A percentile compares a stretch with the other conserved stretches of the same genome.
Evolutionary conservation across 2,888 invertebrate genomes (phyloP).

Genomic region (Lepidochrysops patricia): DNA sequence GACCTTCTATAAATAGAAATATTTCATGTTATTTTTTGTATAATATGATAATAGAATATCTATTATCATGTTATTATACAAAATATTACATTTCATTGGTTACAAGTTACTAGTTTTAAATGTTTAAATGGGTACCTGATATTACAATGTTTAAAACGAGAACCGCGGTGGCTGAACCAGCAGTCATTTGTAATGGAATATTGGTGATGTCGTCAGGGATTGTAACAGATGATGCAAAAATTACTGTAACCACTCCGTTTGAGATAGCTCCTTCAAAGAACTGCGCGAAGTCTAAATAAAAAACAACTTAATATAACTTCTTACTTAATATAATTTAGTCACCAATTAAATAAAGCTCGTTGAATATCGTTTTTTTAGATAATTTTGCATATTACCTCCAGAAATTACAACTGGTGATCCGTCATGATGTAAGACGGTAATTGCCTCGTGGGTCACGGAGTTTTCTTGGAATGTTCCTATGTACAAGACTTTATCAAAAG

Average conservation of each 20-base stretch:
- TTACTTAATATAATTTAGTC: neutral
- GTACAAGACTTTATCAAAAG: slow-evolving; percentile 47
- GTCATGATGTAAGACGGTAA: slow-evolving; percentile 36
- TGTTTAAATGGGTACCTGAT: no score
- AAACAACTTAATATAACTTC: slow-evolving; percentile 9
- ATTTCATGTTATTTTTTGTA: no score
- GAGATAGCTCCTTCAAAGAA: slow-evolving; percentile 34
- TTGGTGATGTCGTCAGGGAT: slow-evolving; percentile 34
- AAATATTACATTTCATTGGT: no score
- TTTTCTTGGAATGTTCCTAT: slow-evolving; percentile 37
- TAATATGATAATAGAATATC: no score
- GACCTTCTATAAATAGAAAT: no score
- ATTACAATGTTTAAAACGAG: slow-evolving; percentile 27
- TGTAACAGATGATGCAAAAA: slow-evolving; percentile 25
- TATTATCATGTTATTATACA: no score
- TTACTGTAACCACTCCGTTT: slow-evolving; percentile 34
- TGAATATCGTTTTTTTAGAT: no score
- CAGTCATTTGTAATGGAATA: slow-evolving; percentile 40
- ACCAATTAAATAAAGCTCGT: no score
- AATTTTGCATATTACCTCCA: slow-evolving; percentile 37
- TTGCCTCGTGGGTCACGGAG: slow-evolving; percentile 42
- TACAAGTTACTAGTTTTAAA: no score
- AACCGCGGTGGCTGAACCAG: slow-evolving; percentile 38
- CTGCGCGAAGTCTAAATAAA: slow-evolving; percentile 35
- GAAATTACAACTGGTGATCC: slow-evolving; percentile 33